Base-by-base conservation (phyloP, 2,888 invertebrate species). In the Tubulanus polymorphus region DNA sequence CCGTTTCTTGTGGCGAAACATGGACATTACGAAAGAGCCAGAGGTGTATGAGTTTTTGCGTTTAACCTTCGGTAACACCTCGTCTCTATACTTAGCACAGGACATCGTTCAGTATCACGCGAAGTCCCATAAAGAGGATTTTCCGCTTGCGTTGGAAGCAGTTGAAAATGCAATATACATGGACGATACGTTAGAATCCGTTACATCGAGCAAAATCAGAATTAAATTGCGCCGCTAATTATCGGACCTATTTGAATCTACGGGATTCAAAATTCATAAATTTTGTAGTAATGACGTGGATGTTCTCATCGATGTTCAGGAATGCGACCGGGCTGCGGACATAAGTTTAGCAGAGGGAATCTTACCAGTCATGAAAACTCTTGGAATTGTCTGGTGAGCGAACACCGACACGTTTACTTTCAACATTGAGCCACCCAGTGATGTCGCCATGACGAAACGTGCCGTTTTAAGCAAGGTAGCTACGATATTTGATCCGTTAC, bases 121-220 rank as follows among this genome's bases (percentile, higher is more conserved):
- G 2, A 18, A 48, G 26, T 23, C 27, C 5, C 15, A 35, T 18
- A 8, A 56, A 28, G 20, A 25, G 2, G 35, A 48, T 26, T 56
- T 47, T n/a, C 56, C 56, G 15, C 5, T 18, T 1, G 56, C 56
- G 6, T 47, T 54, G 15, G 35, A 56, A 29, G 32, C 56, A 2
- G 26, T 56, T 8, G 3, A 47, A 2, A 27, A 56, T 6, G n/a
- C 48, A 2, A 48, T 48, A 8, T 56, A 56, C 54, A 56, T 56
- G 56, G 56, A 41, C 23, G 54, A 55, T 29, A 35, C 35, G 26
- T 37, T 55, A 18, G 54, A 56, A 18, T 55, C 55, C 26, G 37
- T 45, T 26, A n/a, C 8, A 18, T 23, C 2, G 10, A 30, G 15
- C n/a, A 18, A 12, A 2, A 37, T 20, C n/a, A 48, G 37, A n/a